Base-by-base conservation (phyloP, 2,113 vertebrate species). In the Neogale vison region DNA sequence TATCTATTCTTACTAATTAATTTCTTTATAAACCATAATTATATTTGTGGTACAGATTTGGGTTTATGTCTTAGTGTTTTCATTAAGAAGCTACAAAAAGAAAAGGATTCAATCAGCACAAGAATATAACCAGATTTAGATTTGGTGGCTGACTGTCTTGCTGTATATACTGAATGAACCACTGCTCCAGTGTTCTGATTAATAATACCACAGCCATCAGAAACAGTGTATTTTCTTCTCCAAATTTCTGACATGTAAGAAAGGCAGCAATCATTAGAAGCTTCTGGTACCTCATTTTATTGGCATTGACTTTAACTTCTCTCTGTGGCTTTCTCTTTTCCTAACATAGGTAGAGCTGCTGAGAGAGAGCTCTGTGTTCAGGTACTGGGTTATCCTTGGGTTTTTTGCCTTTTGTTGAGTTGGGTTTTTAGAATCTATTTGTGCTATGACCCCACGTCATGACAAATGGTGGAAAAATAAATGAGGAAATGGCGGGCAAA, bases 41-140 rank as follows among this genome's bases (percentile, higher is more conserved):
- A 7, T 55, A 84, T 90, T 63, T 95, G 86, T 85, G 26, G 47
- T 93, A 0, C 72, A 55, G 42, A 47, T 63, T 79, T 95, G 63
- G 42, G 69, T 97, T 96, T 93, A 84, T 24, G 57, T 93, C 65
- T 93, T 63, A 55, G 31, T 89, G 31, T 87, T 92, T 98, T 97
- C 87, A 83, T 57, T n/a, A 95, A 50, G 65, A 95, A 87, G 7
- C 52, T 72, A 34, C 20, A 85, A n/a, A 72, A 20, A 87, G 39
- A 59, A 88, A 95, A 96, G 26, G n/a, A 76, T 69, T 92, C 42
- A 61, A 14, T 85, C 80, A 72, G n/a, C 36, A 15, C 74, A n/a
- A 39, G n/a, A 65, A 47, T 83, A 36, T 63, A 65, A 18, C 77
- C 34, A 52, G 55, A 39, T 71, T 86, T 67, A 82, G 31, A 36